Base-by-base conservation (phyloP, 2,113 vertebrate genomes). In the Malurus alboscapulatus region DNA sequence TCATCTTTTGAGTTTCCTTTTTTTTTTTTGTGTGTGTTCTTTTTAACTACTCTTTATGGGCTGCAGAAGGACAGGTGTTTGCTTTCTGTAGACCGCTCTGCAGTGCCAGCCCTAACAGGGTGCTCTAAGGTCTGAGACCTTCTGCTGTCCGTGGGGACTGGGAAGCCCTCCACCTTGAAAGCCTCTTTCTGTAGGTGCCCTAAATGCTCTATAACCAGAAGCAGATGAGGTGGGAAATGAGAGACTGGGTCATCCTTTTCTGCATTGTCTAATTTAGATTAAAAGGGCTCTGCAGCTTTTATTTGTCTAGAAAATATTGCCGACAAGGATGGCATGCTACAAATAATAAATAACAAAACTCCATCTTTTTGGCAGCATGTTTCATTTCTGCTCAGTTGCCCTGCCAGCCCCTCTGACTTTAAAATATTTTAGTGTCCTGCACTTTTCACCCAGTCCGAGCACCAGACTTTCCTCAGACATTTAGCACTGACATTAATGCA, bases 361-460 rank as follows among this genome's bases (percentile, higher is more conserved):
- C 77, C 0, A 0, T 76, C 67, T 89, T 91, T 93, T 89, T 95
- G 90, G 85, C 61, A 90, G 86, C 55, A 55, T 81, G 79, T 77
- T 96, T 83, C 76, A 36, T 84, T 95, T 92, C 91, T 95, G 63
- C 63, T 85, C 48, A 69, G 78, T 83, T 89, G 89, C 84, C 78
- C 81, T 91, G 84, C 81, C 82, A 77, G 75, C 71, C 71, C 51
- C 67, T 95, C 51, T 91, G 91, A 90, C 95, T 96, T 91, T 32
- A 94, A 88, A 94, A 91, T 94, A 94, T 94, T 96, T 96, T 92
- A 48, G 74, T 94, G 91, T 94, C 84, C 87, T 96, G 94, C 87
- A 91, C 89, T 96, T 94, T 95, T 96, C 95, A 96, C 93, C 87
- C 67, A 90, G 87, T 67, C 67, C 89, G 66, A 87, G 51, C 87